Evolutionary conservation across 2,113 vertebrate genomes (phyloP).

Genomic region (Chloroceryle aenea): DNA sequence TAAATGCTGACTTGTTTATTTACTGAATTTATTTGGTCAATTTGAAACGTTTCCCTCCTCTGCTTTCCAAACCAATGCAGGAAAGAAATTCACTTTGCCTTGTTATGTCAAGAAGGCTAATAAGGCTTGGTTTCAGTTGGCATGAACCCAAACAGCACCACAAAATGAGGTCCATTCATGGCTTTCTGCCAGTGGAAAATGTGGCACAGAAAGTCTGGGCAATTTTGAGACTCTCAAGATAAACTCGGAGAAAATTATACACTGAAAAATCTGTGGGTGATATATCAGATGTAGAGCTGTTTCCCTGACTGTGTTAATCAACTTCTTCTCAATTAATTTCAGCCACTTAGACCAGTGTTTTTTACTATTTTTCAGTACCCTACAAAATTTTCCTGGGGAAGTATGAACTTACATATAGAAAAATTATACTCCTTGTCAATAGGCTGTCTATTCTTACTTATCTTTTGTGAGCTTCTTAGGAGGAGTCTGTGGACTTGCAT

Average conservation of each 20-base stretch:
- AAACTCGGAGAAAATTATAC: neutral
- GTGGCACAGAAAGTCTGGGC: neutral
- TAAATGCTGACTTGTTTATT: constrained; percentile 64
- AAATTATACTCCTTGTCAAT: neutral
- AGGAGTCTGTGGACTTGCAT: neutral
- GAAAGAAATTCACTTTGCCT: constrained; percentile 7
- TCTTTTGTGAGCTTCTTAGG: constrained; percentile 9
- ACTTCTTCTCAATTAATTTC: neutral
- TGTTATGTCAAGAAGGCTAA: neutral
- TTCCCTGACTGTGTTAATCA: neutral
- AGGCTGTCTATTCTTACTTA: neutral
- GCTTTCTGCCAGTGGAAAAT: constrained; percentile 9
- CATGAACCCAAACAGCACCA: neutral
- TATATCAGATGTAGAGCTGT: neutral
- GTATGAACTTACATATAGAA: neutral
- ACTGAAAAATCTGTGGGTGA: neutral
- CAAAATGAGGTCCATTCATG: neutral
- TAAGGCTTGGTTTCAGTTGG: constrained; percentile 11
- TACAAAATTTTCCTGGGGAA: neutral
- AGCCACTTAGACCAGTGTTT: neutral
- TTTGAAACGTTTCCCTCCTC: constrained; percentile 49
- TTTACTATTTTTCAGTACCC: neutral
- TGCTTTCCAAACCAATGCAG: constrained; percentile 24
- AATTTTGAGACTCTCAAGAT: neutral
- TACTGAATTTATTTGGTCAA: constrained; percentile 51